Percentiles rank a stretch among this genome's conserved stretches.
phyloP scores from a whole-genome alignment of 2,113 vertebrate species.

The Hypanus sabinus region DNA sequence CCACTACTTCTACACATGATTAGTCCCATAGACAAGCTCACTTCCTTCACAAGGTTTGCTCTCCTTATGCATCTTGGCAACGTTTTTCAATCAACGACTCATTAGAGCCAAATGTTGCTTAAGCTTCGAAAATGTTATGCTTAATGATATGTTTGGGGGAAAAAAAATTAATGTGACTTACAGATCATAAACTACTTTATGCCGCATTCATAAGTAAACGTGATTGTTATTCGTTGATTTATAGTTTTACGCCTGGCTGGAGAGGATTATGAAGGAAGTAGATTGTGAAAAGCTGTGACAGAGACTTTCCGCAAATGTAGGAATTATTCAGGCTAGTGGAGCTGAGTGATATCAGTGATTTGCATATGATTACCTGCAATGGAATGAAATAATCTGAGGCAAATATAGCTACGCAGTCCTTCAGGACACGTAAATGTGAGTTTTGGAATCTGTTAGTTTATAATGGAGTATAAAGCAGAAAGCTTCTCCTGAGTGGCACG shows the following conservation, averaged over 20 bases:
- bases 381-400: background rate
- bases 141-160: background rate
- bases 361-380: background rate
- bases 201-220: background rate
- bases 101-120: background rate
- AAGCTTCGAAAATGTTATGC: background rate
- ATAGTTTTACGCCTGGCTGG: background rate
- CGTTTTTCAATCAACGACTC: background rate
- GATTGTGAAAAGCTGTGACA: background rate
- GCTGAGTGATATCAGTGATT: background rate
- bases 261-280: constrained; percentile 29
- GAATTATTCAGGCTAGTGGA: background rate
- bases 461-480: background rate
- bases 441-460: background rate
- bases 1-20: no score
- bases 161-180: background rate
- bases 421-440: background rate
- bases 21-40: no score
- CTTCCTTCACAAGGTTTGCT: background rate
- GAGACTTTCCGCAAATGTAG: background rate
- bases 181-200: constrained; percentile 11
- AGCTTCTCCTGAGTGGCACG: background rate
- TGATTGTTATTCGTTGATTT: constrained; percentile 9
- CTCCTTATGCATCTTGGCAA: background rate
- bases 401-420: background rate